These are phyloP conservation scores for Lordiphosa clarofinis DNA, from an alignment of 1,140 invertebrate species.

Conservation along the genomic window DNA sequence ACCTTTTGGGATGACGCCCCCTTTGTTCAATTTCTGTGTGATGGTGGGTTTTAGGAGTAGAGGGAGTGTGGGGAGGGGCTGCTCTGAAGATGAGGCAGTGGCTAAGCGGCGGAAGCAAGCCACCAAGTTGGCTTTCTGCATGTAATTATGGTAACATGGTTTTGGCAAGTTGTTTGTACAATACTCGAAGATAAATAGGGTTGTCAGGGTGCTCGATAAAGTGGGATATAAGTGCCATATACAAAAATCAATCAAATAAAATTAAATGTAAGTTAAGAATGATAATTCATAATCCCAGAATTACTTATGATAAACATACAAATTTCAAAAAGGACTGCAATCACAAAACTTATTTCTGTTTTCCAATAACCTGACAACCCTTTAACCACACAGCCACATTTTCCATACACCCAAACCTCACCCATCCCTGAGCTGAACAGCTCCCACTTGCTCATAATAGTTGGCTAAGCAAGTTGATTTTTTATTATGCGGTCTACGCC, in stretches of 20 bases:
- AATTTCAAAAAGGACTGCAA: too few relatives aligned
- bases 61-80: constrained; percentile 3
- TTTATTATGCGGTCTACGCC: constrained; percentile 72
- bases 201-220: constrained; percentile 17
- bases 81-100: constrained; percentile 26
- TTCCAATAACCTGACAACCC: constrained; percentile 14
- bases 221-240: too few relatives aligned
- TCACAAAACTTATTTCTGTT: too few relatives aligned
- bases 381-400: constrained; percentile 1
- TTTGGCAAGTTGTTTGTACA: constrained; percentile 56
- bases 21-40: constrained; percentile 61
- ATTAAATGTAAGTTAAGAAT: too few relatives aligned
- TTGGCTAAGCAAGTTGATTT: constrained; percentile 60
- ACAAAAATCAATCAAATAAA: too few relatives aligned
- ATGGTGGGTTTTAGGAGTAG: constrained; percentile 9
- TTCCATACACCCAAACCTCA: constrained; percentile 21
- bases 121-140: constrained; percentile 60
- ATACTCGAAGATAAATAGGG: constrained; percentile 17
- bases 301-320: too few relatives aligned
- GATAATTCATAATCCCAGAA: too few relatives aligned
- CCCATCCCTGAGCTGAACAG: constrained; percentile 4
- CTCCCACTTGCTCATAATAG: too few relatives aligned
- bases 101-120: constrained; percentile 52
- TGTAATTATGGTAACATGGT: constrained; percentile 79
- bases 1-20: constrained; percentile 51